A percentile compares a stretch with the other conserved stretches of the same genome.
Evolutionary conservation across 2,888 invertebrate species (phyloP).

Genomic region (Drosophila kuntzei): DNA sequence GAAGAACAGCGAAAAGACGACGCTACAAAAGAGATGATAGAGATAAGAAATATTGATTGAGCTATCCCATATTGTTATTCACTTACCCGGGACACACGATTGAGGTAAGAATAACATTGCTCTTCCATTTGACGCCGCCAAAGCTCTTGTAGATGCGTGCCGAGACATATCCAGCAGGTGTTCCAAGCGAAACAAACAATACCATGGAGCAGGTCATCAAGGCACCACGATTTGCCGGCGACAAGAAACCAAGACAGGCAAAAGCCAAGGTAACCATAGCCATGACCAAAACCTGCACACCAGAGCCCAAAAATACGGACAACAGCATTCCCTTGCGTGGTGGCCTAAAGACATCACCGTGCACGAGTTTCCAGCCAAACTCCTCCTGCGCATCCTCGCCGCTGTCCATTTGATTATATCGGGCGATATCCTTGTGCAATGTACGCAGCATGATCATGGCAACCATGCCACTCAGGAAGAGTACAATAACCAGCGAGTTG

Average conservation of each 20-base stretch:
- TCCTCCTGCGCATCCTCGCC: conserved; percentile 96
- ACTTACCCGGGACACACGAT: conserved; percentile 98
- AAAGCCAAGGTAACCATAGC: conserved; percentile 97
- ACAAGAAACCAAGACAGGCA: conserved; percentile 99
- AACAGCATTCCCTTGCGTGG: conserved; percentile 98
- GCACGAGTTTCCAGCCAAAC: conserved; percentile 96
- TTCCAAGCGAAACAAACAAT: conserved; percentile 97
- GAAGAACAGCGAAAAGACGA: conserved; percentile 98
- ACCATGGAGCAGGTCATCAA: conserved; percentile 99
- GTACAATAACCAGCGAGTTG: conserved; percentile 98
- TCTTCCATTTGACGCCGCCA: conserved; percentile 99
- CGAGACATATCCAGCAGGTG: conserved; percentile 98
- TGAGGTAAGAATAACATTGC: conserved; percentile 97
- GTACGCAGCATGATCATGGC: conserved; percentile 99
- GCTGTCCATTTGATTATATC: conserved; percentile 98
- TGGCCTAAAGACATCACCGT: conserved; percentile 98
- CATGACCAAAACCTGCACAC: conserved; percentile 98
- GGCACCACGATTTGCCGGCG: conserved; percentile 99
- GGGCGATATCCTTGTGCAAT: conserved; percentile 98
- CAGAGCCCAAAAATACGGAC: conserved; percentile 98
- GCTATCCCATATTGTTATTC: background rate
- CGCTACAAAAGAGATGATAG: conserved; percentile 86
- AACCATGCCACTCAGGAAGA: conserved; percentile 99
- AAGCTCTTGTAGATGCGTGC: conserved; percentile 99
- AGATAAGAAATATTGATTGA: conserved; percentile 17